Evolutionary conservation across 2,888 invertebrate genomes (phyloP).

Genomic region (Phania funesta): DNA sequence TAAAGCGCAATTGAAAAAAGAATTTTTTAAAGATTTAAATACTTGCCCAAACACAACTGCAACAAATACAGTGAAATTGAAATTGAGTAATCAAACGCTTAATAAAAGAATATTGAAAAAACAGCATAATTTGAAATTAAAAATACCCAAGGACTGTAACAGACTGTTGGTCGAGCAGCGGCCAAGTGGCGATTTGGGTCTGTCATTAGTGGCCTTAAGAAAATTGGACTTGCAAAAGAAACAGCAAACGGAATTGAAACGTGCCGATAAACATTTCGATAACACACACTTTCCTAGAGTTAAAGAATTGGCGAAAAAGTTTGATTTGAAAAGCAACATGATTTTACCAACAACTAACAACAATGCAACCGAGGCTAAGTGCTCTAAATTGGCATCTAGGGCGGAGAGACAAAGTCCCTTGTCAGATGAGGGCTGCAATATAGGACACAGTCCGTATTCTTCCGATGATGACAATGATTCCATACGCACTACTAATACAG

Average conservation of each 20-base stretch:
- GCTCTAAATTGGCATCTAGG: conserved; percentile 65
- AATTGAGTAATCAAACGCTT: conserved; percentile 4
- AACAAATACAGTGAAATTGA: conserved; percentile 30
- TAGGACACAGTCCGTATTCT: conserved; percentile 77
- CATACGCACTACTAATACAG: conserved; percentile 64
- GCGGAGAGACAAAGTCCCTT: conserved; percentile 72
- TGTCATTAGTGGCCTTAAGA: conserved; percentile 64
- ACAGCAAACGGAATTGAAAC: conserved; percentile 29
- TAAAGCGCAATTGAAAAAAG: conserved; percentile 73
- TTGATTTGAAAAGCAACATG: conserved; percentile 70
- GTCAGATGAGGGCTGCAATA: conserved; percentile 79
- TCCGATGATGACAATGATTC: conserved; percentile 73
- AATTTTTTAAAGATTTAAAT: conserved; percentile 72
- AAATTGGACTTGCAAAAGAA: conserved; percentile 66
- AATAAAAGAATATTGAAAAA: conserved; percentile 51
- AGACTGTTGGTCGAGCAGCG: conserved; percentile 20
- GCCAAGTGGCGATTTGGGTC: conserved; percentile 23
- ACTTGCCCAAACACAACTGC: background rate
- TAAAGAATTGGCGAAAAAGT: conserved; percentile 72
- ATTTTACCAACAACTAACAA: conserved; percentile 66
- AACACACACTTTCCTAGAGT: conserved; percentile 66
- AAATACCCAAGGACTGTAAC: conserved; percentile 55
- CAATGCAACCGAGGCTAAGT: conserved; percentile 51
- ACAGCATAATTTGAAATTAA: conserved; percentile 61
- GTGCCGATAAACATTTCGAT: background rate